Conservation (phyloP, 2,113 vertebrate genomes). For the rat (Rattus norvegicus) region DNA sequence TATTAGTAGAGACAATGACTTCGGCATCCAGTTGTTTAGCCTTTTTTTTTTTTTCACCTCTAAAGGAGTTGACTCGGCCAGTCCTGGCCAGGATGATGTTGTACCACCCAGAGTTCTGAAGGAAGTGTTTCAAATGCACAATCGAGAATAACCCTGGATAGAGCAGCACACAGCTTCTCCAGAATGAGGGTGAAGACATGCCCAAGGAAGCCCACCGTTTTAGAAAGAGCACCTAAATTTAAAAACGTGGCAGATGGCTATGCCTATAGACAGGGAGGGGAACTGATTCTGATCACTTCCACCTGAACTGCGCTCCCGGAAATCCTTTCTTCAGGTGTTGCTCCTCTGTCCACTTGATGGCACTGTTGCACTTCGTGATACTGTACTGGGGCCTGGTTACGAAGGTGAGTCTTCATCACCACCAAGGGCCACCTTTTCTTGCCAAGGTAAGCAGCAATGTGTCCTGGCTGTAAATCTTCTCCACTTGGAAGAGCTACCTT, state of each 20-base stretch:
- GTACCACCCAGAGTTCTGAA: not conserved
- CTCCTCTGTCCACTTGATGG: conserved; percentile 8
- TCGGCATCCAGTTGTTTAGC: not conserved
- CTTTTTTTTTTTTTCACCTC: not conserved
- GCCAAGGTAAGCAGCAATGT: not conserved
- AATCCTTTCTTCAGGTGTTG: not conserved
- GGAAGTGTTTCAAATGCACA: not conserved
- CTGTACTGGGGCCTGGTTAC: not conserved
- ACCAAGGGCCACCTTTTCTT: not conserved
- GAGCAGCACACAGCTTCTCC: not conserved
- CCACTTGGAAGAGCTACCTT: not conserved
- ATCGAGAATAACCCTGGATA: no score
- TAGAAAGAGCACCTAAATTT: not conserved
- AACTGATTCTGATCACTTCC: not conserved
- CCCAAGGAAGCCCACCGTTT: not conserved
- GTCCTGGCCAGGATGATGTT: no score
- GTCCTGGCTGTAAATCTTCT: not conserved
- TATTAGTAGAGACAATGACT: not conserved
- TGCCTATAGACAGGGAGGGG: no score
- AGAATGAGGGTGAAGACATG: not conserved
- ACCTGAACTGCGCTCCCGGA: not conserved
- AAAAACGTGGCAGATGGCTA: not conserved
- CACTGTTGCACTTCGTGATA: not conserved
- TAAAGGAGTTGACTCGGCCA: not conserved
- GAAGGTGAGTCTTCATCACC: not conserved